Conservation (phyloP, 2,888 invertebrate species). For the Lutraria lutraria region DNA sequence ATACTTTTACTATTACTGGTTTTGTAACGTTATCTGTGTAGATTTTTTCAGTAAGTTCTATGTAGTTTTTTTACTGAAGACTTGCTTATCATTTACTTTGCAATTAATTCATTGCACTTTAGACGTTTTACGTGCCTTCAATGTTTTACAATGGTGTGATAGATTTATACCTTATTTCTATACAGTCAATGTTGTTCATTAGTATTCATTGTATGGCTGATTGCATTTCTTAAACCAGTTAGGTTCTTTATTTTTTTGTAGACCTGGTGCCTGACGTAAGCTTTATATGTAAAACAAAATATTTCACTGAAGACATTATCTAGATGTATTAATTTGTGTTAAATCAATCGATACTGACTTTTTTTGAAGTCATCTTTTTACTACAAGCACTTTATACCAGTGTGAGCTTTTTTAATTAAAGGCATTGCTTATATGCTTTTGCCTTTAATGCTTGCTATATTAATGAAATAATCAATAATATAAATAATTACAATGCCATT, state of each 20-base stretch:
- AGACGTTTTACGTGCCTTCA: constrained; percentile 36
- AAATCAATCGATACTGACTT: background rate
- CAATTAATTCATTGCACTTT: constrained; percentile 21
- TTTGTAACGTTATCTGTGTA: background rate
- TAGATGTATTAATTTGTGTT: background rate
- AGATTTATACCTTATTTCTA: constrained; percentile 16
- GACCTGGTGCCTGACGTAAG: background rate
- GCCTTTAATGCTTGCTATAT: background rate
- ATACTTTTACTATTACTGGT: constrained; percentile 6
- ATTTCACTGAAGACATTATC: background rate
- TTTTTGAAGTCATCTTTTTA: background rate
- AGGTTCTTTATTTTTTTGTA: constrained; percentile 6
- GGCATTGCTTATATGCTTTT: background rate
- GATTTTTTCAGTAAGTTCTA: constrained; percentile 7
- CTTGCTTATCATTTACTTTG: background rate
- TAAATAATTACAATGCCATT: background rate
- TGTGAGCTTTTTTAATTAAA: background rate
- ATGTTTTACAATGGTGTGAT: constrained; percentile 33
- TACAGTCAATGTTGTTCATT: background rate
- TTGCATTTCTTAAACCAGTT: background rate
- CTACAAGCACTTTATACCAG: background rate
- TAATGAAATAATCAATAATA: background rate
- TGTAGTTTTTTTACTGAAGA: background rate
- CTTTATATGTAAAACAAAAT: background rate
- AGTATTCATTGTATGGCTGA: constrained; percentile 7